Evolutionary conservation across 2,888 invertebrate genomes (phyloP).

Genomic region (Pecten maximus): DNA sequence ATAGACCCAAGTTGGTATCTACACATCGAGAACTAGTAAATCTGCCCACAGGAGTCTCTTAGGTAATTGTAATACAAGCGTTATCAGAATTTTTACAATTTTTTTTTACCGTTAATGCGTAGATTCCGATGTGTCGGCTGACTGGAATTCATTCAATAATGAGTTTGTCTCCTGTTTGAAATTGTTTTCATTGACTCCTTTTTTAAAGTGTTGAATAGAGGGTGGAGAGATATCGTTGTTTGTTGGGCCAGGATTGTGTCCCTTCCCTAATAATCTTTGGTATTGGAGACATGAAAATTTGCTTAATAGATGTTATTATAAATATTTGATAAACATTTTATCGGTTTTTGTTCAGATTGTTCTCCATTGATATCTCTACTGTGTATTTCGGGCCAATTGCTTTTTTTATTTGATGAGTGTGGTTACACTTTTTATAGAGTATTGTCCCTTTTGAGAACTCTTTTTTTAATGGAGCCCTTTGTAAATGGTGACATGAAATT

Average conservation of each 20-base stretch:
- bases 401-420: background rate
- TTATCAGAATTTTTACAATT: background rate
- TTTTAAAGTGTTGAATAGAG: background rate
- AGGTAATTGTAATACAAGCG: background rate
- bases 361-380: background rate
- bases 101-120: background rate
- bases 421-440: background rate
- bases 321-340: background rate
- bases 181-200: background rate
- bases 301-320: background rate
- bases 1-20: background rate
- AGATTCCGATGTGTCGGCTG: background rate
- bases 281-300: conserved; percentile 9
- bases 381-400: background rate
- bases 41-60: background rate
- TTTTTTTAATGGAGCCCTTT: background rate
- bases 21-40: background rate
- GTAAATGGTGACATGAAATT: background rate
- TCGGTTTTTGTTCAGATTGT: background rate
- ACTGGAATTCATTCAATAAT: background rate
- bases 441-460: conserved; percentile 11
- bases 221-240: background rate
- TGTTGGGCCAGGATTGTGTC: conserved; percentile 8
- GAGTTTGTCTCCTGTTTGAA: background rate
- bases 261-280: conserved; percentile 5